Evolutionary conservation across 1,140 invertebrate genomes (phyloP).

Genomic region (Gyrodactylus bullatarudis): DNA sequence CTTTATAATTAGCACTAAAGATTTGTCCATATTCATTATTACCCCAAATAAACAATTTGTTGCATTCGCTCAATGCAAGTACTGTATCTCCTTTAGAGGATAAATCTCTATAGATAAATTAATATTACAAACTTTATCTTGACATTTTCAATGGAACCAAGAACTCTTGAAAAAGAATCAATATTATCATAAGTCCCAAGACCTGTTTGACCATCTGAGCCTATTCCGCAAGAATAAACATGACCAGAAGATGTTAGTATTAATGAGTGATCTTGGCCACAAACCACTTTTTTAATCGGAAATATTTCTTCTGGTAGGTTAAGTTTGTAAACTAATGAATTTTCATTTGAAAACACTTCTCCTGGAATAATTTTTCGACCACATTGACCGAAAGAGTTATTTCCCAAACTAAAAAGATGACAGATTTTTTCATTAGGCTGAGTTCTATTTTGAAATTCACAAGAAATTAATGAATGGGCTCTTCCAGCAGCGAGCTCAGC

Average conservation of each 20-base stretch:
- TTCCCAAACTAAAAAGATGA: slow-evolving; percentile 41
- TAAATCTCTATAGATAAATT: slow-evolving; percentile 32
- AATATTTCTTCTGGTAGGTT: background rate
- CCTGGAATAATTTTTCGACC: slow-evolving; percentile 37
- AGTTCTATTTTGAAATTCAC: background rate
- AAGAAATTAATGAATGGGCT: background rate
- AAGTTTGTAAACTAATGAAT: background rate
- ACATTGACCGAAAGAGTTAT: slow-evolving; percentile 74
- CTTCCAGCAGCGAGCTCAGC: background rate
- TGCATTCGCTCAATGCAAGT: slow-evolving; percentile 52
- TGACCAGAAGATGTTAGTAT: slow-evolving; percentile 40
- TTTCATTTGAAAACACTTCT: background rate
- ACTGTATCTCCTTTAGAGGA: slow-evolving; percentile 47
- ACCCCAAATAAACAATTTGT: slow-evolving; percentile 79
- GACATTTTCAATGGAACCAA: background rate
- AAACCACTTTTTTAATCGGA: slow-evolving; percentile 18
- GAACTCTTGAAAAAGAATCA: slow-evolving; percentile 20
- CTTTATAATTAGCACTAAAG: slow-evolving; percentile 7
- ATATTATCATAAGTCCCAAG: slow-evolving; percentile 31
- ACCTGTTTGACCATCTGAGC: slow-evolving; percentile 71
- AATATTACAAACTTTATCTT: background rate
- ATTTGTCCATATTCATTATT: slow-evolving; percentile 72
- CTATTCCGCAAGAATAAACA: slow-evolving; percentile 60
- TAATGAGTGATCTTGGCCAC: slow-evolving; percentile 54
- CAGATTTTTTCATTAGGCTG: background rate